Evolutionary conservation across 2,113 vertebrate species (phyloP), one percentile per base, ranked within the genome.

Genomic region (Hiodon alosoides): DNA sequence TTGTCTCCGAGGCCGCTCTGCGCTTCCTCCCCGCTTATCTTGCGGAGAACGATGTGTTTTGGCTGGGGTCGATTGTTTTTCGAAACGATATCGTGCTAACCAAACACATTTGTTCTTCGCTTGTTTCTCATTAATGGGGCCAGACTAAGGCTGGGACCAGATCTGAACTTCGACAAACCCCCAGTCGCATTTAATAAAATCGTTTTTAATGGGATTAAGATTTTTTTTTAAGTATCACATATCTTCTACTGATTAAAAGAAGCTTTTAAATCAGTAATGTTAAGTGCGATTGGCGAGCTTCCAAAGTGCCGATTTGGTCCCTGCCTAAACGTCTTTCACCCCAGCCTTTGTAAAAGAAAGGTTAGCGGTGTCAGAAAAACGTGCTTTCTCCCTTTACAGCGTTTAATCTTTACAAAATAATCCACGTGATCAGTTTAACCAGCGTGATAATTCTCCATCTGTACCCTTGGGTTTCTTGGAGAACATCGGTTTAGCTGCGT

Each of bases 41-140:
- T 88, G 87, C 90, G 89, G 90, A 93, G 89, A 88, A 92, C 92
- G 91, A 93, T 91, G 90, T 92, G 90, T 87, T 31, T 31, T 31
- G 31, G 31, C 91, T 87, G 87, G 89, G 90, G 90, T 92, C 91
- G 90, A 91, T 84, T 89, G 88, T 93, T 89, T 90, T 87, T 90
- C 86, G 89, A 90, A 84, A 85, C 90, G 89, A 89, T 93, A 90
- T 91, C 91, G 90, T 91, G 88, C 87, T 90, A 92, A 92, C 91
- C 91, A 90, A 90, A 87, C 86, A 93, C 94, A 94, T 90, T 91
- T 92, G 93, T 90, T 94, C 92, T 93, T 93, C 95, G 95, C 96
- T 96, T 96, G 94, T 95, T 95, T 96, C 92, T 95, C 92, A 96
- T 96, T 95, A 96, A 93, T 92, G 92, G 92, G 94, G 91, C 93